Evolutionary conservation across 2,113 vertebrate species (phyloP).

Genomic region (Maccullochella peelii): DNA sequence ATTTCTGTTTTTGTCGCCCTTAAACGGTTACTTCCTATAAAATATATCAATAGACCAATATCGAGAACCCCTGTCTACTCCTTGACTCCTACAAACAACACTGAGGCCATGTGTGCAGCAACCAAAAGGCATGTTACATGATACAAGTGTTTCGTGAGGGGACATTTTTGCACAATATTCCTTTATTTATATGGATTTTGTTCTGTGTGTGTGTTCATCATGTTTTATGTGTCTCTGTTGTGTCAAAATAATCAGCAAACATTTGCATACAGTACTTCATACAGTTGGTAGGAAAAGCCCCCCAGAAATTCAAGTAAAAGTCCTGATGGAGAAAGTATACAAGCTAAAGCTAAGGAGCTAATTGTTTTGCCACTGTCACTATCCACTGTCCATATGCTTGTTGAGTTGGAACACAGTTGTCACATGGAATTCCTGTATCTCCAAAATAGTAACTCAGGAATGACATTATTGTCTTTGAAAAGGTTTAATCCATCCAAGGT

Average conservation of each 20-base stretch:
- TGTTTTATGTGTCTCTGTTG: not conserved
- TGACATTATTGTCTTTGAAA: not conserved
- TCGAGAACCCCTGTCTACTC: too few species aligned
- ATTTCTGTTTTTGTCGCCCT: too few species aligned
- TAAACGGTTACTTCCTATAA: too few species aligned
- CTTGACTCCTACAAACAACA: too few species aligned
- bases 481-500: not conserved
- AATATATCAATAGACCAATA: too few species aligned
- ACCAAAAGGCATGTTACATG: not conserved
- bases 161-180: not conserved
- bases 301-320: not conserved
- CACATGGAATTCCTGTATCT: not conserved
- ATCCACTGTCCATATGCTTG: not conserved
- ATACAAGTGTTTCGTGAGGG: not conserved
- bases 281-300: not conserved
- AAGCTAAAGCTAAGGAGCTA: not conserved
- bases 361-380: not conserved
- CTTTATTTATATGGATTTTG: not conserved
- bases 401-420: not conserved
- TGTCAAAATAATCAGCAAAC: not conserved
- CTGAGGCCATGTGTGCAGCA: too few species aligned
- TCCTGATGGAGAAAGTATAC: not conserved
- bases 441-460: not conserved
- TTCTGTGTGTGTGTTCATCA: not conserved
- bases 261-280: not conserved